Conservation (phyloP, 2,113 vertebrate genomes). For the Corydoras maculifer region DNA sequence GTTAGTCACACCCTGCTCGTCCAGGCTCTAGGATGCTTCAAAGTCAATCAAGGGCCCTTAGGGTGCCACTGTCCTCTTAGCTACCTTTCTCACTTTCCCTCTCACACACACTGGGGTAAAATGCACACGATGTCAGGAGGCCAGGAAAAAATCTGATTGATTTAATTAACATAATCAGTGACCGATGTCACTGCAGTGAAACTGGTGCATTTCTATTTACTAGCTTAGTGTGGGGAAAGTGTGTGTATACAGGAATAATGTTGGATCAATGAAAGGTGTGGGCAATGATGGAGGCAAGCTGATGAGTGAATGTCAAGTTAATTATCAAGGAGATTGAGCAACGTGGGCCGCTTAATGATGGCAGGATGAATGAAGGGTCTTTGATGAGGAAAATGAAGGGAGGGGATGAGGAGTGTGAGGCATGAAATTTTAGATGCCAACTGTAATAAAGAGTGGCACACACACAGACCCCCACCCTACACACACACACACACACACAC, state of each 20-base stretch:
- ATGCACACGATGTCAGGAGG: constrained; percentile 34
- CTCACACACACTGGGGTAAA: constrained; percentile 30
- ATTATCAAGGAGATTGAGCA: constrained; percentile 71
- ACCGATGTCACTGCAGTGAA: constrained; percentile 60
- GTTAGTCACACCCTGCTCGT: constrained; percentile 78
- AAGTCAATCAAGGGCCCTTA: constrained; percentile 58
- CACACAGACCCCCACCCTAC: constrained; percentile 61
- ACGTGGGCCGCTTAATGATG: constrained; percentile 66
- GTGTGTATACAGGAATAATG: neutral
- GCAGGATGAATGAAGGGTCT: constrained; percentile 49
- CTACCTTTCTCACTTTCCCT: constrained; percentile 54
- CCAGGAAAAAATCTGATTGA: constrained; percentile 65
- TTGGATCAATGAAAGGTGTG: constrained; percentile 28
- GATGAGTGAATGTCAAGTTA: constrained; percentile 68
- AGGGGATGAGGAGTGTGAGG: constrained; percentile 81
- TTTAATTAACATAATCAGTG: constrained; percentile 70
- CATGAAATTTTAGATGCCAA: constrained; percentile 98
- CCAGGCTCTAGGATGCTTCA: constrained; percentile 64
- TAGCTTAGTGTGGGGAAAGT: constrained; percentile 13
- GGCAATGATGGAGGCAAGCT: constrained; percentile 57
- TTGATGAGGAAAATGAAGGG: constrained; percentile 73
- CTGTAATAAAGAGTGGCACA: constrained; percentile 94
- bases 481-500: constrained; percentile 53
- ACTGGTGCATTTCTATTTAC: constrained; percentile 20
- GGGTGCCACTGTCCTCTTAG: constrained; percentile 64